Percentiles rank a stretch among this genome's conserved stretches.
phyloP scores from a whole-genome alignment of 1,140 invertebrate genomes.

The Homalodisca vitripennis region DNA sequence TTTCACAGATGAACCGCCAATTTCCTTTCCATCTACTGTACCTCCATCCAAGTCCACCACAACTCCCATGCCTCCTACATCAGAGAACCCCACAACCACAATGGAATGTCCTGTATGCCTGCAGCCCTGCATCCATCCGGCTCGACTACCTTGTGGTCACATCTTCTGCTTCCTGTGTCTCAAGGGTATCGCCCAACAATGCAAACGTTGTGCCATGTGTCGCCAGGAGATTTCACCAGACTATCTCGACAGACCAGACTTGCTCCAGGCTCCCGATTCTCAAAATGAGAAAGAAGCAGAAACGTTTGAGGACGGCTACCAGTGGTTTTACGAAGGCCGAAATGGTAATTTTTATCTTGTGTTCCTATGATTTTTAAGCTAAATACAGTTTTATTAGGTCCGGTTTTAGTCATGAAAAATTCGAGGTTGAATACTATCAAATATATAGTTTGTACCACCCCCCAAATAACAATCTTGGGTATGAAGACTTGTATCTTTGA shows the following conservation, averaged over 20 bases:
- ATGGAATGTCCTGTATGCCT: conserved; percentile 90
- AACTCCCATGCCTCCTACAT: background rate
- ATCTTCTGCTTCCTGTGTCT: conserved; percentile 96
- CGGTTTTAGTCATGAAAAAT: too few species aligned
- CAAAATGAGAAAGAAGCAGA: conserved; percentile 44
- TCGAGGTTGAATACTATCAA: too few species aligned
- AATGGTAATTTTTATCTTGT: conserved; percentile 77
- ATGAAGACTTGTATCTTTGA: too few species aligned
- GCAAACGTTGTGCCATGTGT: conserved; percentile 83
- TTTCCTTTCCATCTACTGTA: too few species aligned
- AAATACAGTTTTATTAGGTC: too few species aligned
- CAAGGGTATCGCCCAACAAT: conserved; percentile 86
- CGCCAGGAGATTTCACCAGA: conserved; percentile 76
- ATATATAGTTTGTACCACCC: too few species aligned
- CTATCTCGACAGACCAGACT: conserved; percentile 79
- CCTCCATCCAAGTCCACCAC: background rate
- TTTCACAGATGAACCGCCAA: too few species aligned
- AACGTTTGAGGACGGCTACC: conserved; percentile 68
- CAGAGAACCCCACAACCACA: background rate
- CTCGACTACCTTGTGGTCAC: conserved; percentile 87
- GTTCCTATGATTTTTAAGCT: too few species aligned
- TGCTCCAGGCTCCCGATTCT: conserved; percentile 59
- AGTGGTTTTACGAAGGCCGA: conserved; percentile 95
- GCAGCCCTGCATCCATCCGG: conserved; percentile 85
- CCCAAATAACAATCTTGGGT: too few species aligned